Conservation (phyloP, 2,888 invertebrate species). For the Scaptomyza reducta region DNA sequence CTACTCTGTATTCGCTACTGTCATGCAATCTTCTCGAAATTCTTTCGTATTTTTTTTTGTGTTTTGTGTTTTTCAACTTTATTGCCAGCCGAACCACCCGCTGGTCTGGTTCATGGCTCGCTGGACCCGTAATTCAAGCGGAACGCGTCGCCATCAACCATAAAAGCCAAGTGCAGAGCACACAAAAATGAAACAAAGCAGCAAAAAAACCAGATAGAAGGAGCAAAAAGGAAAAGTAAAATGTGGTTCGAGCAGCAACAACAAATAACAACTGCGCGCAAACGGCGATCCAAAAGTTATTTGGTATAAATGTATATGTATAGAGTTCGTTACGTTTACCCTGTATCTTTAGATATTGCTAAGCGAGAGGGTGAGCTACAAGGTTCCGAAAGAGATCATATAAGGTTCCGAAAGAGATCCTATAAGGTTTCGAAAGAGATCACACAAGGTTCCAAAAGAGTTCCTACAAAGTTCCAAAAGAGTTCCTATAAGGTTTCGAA, state of each 20-base stretch:
- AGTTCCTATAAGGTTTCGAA: too few species aligned
- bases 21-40: constrained; percentile 13
- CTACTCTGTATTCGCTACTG: not conserved
- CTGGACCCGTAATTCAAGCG: constrained; percentile 77
- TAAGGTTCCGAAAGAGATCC: too few species aligned
- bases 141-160: constrained; percentile 71
- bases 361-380: too few species aligned
- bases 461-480: too few species aligned
- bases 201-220: constrained; percentile 11
- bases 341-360: too few species aligned
- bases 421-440: too few species aligned
- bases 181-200: constrained; percentile 9
- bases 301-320: not conserved
- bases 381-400: too few species aligned
- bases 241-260: constrained; percentile 48
- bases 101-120: constrained; percentile 60
- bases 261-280: constrained; percentile 32
- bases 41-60: too few species aligned
- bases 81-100: constrained; percentile 37
- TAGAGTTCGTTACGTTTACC: not conserved
- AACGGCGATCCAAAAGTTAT: constrained; percentile 39
- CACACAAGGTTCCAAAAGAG: too few species aligned
- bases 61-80: constrained; percentile 54
- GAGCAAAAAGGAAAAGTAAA: constrained; percentile 28
- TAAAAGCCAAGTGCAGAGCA: constrained; percentile 70